These are phyloP conservation scores for Pentamera pediparva DNA, from an alignment of 53 echinoderm and acorn worm species.

Conservation along the genomic window DNA sequence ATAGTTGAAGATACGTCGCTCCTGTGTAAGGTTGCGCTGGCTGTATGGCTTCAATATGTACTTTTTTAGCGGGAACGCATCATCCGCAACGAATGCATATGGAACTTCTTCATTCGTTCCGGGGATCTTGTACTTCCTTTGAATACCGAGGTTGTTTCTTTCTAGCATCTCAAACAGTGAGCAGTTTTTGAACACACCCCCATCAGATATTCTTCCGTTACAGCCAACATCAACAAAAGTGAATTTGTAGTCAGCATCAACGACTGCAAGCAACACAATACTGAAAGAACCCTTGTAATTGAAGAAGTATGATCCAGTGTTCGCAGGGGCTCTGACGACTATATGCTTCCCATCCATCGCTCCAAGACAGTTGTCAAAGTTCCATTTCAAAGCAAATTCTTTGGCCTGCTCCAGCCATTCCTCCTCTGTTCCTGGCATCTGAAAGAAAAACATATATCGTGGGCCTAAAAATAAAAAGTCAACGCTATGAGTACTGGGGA, in stretches of 20 bases:
- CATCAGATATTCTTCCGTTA: conserved; percentile 21
- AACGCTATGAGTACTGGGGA: too few species aligned
- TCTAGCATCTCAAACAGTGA: background rate
- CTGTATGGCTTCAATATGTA: too few species aligned
- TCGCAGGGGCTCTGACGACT: background rate
- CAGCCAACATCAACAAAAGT: conserved; percentile 33
- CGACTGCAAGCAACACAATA: conserved; percentile 14
- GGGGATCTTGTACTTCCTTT: too few species aligned
- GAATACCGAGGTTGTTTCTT: too few species aligned
- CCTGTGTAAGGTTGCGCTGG: too few species aligned
- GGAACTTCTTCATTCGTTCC: too few species aligned
- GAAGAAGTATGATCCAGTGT: conserved; percentile 19
- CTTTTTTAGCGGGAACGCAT: too few species aligned
- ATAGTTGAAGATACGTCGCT: too few species aligned
- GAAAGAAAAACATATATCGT: background rate
- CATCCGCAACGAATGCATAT: too few species aligned
- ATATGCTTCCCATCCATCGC: conserved; percentile 35
- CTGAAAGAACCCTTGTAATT: conserved; percentile 36
- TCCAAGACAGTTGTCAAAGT: conserved; percentile 39
- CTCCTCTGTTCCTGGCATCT: background rate
- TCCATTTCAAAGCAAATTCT: background rate
- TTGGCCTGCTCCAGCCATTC: background rate
- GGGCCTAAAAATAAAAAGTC: too few species aligned
- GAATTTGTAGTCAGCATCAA: conserved; percentile 38
- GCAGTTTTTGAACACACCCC: conserved; percentile 11